Percentiles rank a stretch among this genome's conserved stretches.
Evolutionary conservation across 2,113 vertebrate species (phyloP).

Genomic region (Cephalopholis sonnerati): DNA sequence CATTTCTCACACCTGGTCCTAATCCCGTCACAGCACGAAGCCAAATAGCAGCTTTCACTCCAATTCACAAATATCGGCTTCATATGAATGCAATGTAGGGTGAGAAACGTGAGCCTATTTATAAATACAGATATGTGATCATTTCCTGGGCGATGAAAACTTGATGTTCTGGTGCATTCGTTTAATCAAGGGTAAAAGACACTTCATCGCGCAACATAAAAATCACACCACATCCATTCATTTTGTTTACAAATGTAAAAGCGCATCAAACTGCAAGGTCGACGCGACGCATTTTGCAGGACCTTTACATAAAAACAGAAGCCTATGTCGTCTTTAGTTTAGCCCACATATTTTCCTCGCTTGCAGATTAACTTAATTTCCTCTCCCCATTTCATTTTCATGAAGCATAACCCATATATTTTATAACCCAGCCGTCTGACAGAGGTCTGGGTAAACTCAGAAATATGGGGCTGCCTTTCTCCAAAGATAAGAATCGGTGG

Average conservation of each 20-base stretch:
- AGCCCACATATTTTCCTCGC: too few relatives aligned
- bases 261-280: constrained; percentile 18
- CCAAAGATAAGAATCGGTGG: constrained; percentile 10
- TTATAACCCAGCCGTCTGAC: not conserved
- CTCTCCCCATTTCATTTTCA: not conserved
- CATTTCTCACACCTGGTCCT: not conserved
- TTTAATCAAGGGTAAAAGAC: not conserved
- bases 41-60: not conserved
- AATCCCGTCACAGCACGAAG: not conserved
- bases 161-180: not conserved
- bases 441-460: not conserved
- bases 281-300: not conserved
- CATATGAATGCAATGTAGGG: constrained; percentile 40
- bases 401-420: not conserved
- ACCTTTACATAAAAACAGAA: not conserved
- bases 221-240: not conserved
- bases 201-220: not conserved
- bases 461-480: not conserved
- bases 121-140: constrained; percentile 34
- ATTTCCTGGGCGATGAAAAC: constrained; percentile 26
- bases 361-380: not conserved
- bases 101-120: constrained; percentile 63
- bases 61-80: constrained; percentile 52
- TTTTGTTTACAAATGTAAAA: not conserved
- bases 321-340: not conserved